Evolutionary conservation across 64 coral and sea anemone genomes (phyloP), one percentile per base, ranked within the genome.

Genomic region (Stichodactyla helianthus): DNA sequence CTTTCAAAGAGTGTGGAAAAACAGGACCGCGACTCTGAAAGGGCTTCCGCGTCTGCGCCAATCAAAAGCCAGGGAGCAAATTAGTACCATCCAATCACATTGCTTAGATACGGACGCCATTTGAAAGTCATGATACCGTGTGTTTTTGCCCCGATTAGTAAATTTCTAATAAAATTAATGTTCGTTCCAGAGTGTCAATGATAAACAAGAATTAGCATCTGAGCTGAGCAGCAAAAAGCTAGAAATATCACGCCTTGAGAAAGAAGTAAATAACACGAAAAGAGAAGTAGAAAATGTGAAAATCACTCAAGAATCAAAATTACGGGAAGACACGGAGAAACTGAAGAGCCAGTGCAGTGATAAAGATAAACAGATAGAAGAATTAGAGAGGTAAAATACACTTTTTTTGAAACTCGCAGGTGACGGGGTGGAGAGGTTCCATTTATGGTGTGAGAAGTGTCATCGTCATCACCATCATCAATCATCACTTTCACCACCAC

Each of bases 201-300:
- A 85, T 14, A 89, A 93, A 20, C 87, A 97, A 25, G 58, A 90
- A 62, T 76, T 97, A 60, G 59, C 91, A 23, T 93, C 88, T 76
- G 94, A 97, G 55, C 86, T 97, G 52, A 97, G 85, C 53, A 93
- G 88, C 79, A 97, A 93, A 86, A 97, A 90, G 59, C 60, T 93
- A 26, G 94, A 97, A 54, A 83, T 97, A 25, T 90, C 94, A 2
- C 85, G 83, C 63, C 82, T 97, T 19, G 94, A 97, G 52, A 93
- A 92, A 78, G 94, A 97, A 57, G 31, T 84, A 52, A 82, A 90
- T 56, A 97, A 90, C 74, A 54, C 87, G 26, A 89, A 87, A 6
- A 89, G 82, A 77, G 94, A 97, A 56, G 79, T 93, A 23, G 81
- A 92, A 56, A 82, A 79, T 17, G 11, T 86, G 14, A 58, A 89